phyloP scores from a whole-genome alignment of 2,113 vertebrate genomes.

The Cryptotis parvus region DNA sequence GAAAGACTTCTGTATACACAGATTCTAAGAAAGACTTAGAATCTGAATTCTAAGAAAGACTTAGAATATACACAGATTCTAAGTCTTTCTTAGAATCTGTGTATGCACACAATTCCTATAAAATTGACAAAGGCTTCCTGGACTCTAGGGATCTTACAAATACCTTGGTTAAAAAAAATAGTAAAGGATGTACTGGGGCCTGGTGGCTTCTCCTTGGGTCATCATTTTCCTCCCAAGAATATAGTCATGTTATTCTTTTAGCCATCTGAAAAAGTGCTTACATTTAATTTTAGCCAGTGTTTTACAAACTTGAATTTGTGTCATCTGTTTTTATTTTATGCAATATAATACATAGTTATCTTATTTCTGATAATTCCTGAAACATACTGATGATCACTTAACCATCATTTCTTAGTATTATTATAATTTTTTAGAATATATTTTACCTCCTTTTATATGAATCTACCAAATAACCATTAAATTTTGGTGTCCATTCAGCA shows the following conservation, averaged over 20 bases:
- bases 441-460: too few species aligned
- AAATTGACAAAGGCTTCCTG: not conserved
- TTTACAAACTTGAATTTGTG: conserved; percentile 5
- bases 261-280: not conserved
- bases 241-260: not conserved
- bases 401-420: not conserved
- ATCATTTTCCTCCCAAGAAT: not conserved
- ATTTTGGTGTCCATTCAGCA: too few species aligned
- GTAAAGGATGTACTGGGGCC: not conserved
- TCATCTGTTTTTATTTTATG: not conserved
- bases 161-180: not conserved
- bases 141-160: not conserved
- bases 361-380: not conserved
- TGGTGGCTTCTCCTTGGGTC: not conserved
- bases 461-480: too few species aligned
- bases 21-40: too few species aligned
- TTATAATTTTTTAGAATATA: not conserved
- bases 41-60: too few species aligned
- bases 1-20: too few species aligned
- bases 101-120: not conserved
- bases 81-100: too few species aligned
- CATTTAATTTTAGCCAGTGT: not conserved
- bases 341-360: not conserved
- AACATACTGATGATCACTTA: not conserved
- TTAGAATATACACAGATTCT: too few species aligned